Evolutionary conservation across 2,113 vertebrate species (phyloP), one percentile per base, ranked within the genome.

Genomic region (Oceanites oceanicus): DNA sequence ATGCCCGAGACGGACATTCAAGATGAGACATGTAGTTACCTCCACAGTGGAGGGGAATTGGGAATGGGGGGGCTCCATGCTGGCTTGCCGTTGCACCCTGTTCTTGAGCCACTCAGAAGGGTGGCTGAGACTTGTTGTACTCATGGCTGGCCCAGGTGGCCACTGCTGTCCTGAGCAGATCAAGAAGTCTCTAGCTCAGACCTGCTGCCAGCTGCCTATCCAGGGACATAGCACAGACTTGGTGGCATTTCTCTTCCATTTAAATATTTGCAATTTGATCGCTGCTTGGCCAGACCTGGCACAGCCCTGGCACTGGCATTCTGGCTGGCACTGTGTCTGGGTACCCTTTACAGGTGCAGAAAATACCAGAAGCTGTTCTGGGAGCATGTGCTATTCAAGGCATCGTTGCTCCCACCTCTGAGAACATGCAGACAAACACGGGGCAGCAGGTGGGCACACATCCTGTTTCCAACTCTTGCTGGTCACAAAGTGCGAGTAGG

Each of bases 1-100:
- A 2, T 27, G 30, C 47, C 63, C 0, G 0, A 25, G 71, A 16
- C 0, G 1, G 45, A 11, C 11, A 4, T 23, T 45, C 22, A 7
- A n/a, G 40, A 25, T 1, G 18, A 73, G 17, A 11, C 32, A 21
- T 26, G 22, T 63, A 13, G 42, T 8, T 76, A 26, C 12, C 32
- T 20, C 10, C 3, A 1, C 29, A 47, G 15, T 4, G 15, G 42
- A 61, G 34, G 20, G 76, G 38, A 73, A 1, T 1, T 61, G 40
- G 65, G 40, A 50, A 20, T 7, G 11, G 29, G 15, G 9, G 25
- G 3, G 3, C 3, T 61, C 36, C 1, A 0, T 77, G 14, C 66
- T 62, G 23, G 10, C 21, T 75, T 74, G 40, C 22, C 42, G 2
- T 7, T 29, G 68, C 17, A 17, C 23, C 13, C 17, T 38, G 14